Conservation (phyloP, 2,888 invertebrate genomes). For the Anthophora plumipes region DNA sequence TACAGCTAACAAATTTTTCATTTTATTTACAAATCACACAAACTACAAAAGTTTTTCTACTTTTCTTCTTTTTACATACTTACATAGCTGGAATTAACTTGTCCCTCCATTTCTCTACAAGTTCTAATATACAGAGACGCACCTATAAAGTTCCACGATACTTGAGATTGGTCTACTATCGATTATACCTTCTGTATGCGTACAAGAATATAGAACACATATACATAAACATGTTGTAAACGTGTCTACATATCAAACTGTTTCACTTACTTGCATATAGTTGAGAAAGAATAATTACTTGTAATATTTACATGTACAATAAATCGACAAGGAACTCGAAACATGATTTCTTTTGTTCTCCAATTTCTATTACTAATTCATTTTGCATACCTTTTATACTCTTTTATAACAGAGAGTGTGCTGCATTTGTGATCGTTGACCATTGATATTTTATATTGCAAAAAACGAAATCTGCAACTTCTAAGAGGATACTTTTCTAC, state of each 20-base stretch:
- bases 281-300: neutral
- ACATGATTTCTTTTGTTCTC: constrained; percentile 1
- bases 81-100: no score
- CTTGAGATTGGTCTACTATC: neutral
- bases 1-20: no score
- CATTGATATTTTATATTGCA: neutral
- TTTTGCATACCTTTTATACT: neutral
- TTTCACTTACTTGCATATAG: neutral
- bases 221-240: neutral
- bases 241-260: neutral
- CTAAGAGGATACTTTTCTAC: constrained; percentile 11
- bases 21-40: neutral
- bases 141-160: neutral
- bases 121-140: neutral
- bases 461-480: neutral
- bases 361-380: neutral
- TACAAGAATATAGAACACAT: neutral
- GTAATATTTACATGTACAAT: neutral
- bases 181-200: neutral
- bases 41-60: neutral
- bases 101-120: neutral
- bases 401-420: neutral
- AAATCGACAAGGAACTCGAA: neutral
- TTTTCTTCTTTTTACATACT: no score
- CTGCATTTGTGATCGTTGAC: neutral